These are phyloP conservation scores for Ara ararauna DNA, from an alignment of 2,797 vertebrate species.

Conservation along the genomic window DNA sequence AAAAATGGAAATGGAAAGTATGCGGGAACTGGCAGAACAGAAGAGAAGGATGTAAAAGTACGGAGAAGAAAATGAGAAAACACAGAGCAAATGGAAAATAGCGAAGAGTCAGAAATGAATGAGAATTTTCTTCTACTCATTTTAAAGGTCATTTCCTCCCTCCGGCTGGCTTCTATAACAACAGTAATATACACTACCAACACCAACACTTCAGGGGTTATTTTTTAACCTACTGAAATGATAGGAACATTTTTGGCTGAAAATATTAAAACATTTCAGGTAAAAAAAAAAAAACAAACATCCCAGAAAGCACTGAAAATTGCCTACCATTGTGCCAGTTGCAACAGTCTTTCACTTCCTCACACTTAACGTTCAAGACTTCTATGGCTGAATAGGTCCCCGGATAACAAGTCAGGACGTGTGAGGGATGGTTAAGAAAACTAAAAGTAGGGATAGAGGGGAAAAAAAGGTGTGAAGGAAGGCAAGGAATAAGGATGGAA, in stretches of 20 bases:
- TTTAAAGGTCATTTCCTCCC: slow-evolving; percentile 67
- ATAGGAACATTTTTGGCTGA: slow-evolving; percentile 24
- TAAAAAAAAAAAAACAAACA: neutral
- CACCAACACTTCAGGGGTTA: slow-evolving; percentile 24
- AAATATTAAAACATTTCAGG: slow-evolving; percentile 49
- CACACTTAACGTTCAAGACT: slow-evolving; percentile 20
- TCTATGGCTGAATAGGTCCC: slow-evolving; percentile 40
- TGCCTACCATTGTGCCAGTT: neutral
- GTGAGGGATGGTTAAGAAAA: slow-evolving; percentile 15
- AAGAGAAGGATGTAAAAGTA: neutral
- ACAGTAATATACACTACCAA: slow-evolving; percentile 43
- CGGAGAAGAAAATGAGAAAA: slow-evolving; percentile 46
- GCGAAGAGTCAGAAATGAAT: slow-evolving; percentile 40
- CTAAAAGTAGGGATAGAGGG: neutral
- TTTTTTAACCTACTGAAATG: slow-evolving; percentile 44
- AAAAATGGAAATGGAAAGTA: neutral
- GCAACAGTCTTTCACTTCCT: slow-evolving; percentile 16
- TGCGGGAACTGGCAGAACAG: neutral
- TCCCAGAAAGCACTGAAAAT: neutral
- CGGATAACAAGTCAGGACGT: slow-evolving; percentile 43
- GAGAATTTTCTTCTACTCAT: slow-evolving; percentile 38
- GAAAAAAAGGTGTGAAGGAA: neutral
- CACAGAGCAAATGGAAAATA: slow-evolving; percentile 15
- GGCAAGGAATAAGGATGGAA: slow-evolving; percentile 10
- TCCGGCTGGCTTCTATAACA: slow-evolving; percentile 25